A percentile compares a stretch with the other conserved stretches of the same genome.
These are phyloP conservation scores for Alces alces DNA, from an alignment of 2,113 vertebrate species.

Conservation along the genomic window DNA sequence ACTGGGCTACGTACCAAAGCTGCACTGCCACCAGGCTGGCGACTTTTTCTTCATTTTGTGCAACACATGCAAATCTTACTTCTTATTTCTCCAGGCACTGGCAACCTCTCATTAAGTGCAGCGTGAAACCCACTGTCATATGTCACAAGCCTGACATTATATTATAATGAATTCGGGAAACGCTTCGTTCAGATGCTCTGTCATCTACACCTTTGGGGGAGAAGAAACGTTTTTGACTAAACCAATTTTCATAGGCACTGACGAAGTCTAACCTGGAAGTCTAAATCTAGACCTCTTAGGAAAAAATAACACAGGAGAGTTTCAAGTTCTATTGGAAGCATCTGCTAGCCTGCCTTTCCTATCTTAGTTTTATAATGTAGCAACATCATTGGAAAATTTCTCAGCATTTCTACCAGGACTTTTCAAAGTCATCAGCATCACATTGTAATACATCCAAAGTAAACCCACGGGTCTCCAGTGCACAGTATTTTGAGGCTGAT, in stretches of 20 bases:
- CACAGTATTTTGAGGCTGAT: background rate
- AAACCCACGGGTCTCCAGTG: background rate
- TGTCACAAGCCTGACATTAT: background rate
- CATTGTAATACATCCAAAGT: background rate
- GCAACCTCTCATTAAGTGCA: background rate
- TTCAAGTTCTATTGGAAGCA: background rate
- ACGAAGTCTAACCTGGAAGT: background rate
- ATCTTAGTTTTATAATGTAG: background rate
- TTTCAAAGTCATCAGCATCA: background rate
- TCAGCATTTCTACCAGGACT: background rate
- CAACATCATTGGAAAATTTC: background rate
- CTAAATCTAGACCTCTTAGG: background rate
- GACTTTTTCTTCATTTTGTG: too few relatives aligned
- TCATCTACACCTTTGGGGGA: background rate
- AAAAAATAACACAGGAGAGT: background rate
- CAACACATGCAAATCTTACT: background rate
- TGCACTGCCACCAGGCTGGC: background rate
- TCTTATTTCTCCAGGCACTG: background rate
- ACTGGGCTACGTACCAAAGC: background rate
- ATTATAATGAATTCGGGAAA: background rate
- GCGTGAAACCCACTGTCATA: background rate
- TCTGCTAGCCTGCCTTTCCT: background rate
- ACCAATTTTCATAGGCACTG: background rate
- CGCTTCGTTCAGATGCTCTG: background rate
- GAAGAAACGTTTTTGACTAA: background rate